These are phyloP conservation scores for Theretra japonica DNA, from an alignment of 2,888 invertebrate genomes.

Conservation along the genomic window DNA sequence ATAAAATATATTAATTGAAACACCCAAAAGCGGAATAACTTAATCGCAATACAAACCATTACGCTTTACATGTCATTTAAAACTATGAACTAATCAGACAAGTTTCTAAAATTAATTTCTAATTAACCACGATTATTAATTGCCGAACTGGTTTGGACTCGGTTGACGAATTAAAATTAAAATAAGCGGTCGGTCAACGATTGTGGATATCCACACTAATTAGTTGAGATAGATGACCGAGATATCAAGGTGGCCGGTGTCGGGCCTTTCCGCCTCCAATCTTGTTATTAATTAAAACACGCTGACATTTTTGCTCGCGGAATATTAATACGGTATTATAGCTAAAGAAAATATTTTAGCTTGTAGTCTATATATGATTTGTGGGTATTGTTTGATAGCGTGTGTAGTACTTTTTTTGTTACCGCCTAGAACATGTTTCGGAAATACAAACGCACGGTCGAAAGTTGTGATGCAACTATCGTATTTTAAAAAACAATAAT, in stretches of 20 bases:
- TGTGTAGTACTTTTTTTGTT: neutral
- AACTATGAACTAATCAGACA: neutral
- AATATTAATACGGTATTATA: neutral
- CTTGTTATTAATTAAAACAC: slow-evolving; percentile 19
- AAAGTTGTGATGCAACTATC: too few relatives aligned
- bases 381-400: neutral
- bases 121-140: slow-evolving; percentile 13
- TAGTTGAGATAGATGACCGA: slow-evolving; percentile 64
- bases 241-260: slow-evolving; percentile 41
- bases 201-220: slow-evolving; percentile 50
- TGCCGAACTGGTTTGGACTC: neutral
- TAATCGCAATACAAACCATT: neutral
- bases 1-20: too few relatives aligned
- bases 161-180: slow-evolving; percentile 6
- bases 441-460: neutral
- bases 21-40: neutral
- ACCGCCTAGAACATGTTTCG: neutral
- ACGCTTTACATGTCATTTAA: neutral
- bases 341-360: neutral
- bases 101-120: neutral
- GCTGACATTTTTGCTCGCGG: neutral
- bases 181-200: slow-evolving; percentile 14
- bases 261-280: slow-evolving; percentile 11
- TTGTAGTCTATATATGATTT: neutral
- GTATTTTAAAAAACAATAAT: too few relatives aligned